phyloP scores from a whole-genome alignment of 2,113 vertebrate species.

The Anolis sagrei region DNA sequence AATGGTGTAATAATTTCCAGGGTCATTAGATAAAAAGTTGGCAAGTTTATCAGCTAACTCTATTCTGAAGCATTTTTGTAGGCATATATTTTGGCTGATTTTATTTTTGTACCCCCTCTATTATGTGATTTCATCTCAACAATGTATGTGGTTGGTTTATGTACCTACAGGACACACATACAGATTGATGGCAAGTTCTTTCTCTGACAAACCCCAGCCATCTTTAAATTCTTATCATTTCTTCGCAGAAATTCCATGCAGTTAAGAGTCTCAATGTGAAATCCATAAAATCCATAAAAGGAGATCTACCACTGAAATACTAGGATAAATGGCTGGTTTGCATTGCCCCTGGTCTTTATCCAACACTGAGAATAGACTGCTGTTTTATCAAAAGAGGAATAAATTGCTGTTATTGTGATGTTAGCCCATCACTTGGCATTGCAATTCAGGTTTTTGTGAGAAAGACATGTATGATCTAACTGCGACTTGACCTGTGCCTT shows the following conservation, averaged over 20 bases:
- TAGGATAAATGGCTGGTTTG: conserved; percentile 85
- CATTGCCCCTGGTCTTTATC: conserved; percentile 85
- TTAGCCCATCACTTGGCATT: conserved; percentile 87
- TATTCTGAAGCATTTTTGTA: conserved; percentile 38
- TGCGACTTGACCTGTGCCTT: conserved; percentile 84
- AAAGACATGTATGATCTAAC: conserved; percentile 86
- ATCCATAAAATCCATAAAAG: conserved; percentile 68
- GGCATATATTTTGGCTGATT: conserved; percentile 40
- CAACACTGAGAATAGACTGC: conserved; percentile 83
- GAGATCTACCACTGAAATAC: conserved; percentile 76
- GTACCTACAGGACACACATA: conserved; percentile 46
- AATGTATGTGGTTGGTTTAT: conserved; percentile 39
- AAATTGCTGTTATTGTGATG: conserved; percentile 88
- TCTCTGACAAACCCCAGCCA: conserved; percentile 63
- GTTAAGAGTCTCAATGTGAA: conserved; percentile 69
- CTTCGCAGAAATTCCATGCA: conserved; percentile 69
- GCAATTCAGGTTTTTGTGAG: conserved; percentile 87
- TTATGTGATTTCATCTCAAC: conserved; percentile 58
- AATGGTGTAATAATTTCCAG: conserved; percentile 45
- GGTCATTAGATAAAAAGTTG: conserved; percentile 50
- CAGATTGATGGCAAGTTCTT: conserved; percentile 54
- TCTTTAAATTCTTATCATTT: conserved; percentile 68
- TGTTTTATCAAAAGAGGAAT: conserved; percentile 86
- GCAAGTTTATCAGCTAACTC: conserved; percentile 44
- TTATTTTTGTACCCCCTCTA: conserved; percentile 39